These are phyloP conservation scores for Helarctos malayanus DNA, from an alignment of 2,797 vertebrate genomes.

Conservation along the genomic window DNA sequence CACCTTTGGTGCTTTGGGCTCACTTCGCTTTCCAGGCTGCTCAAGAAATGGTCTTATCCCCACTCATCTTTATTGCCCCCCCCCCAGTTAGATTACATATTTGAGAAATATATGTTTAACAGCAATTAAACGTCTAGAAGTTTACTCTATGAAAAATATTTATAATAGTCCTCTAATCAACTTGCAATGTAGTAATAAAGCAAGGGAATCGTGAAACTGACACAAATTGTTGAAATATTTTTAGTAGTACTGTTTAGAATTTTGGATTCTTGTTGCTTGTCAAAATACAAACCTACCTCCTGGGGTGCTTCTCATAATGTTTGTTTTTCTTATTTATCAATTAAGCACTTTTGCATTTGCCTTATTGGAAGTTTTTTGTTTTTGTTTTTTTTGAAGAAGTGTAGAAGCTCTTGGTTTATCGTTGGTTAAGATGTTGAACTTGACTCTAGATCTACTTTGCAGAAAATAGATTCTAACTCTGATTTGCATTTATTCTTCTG, in stretches of 20 bases:
- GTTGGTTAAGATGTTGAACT: neutral
- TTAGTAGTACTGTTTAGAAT: conserved; percentile 37
- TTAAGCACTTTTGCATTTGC: conserved; percentile 16
- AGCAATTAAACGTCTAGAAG: neutral
- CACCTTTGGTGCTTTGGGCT: neutral
- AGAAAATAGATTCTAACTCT: conserved; percentile 3
- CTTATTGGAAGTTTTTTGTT: neutral
- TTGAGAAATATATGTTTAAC: neutral
- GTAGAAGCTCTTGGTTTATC: neutral
- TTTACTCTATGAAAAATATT: neutral
- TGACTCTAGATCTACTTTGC: conserved; percentile 9
- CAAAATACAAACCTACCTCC: conserved; percentile 63
- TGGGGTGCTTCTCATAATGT: neutral
- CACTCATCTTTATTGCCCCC: neutral
- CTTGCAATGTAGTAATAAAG: neutral
- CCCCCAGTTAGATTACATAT: neutral
- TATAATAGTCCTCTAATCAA: neutral
- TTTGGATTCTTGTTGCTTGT: conserved; percentile 19
- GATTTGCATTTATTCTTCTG: neutral
- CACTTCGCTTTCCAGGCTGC: neutral
- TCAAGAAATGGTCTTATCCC: neutral
- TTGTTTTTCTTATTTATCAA: conserved; percentile 17
- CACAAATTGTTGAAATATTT: neutral
- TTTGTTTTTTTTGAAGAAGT: neutral
- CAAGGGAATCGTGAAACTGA: neutral